Evolutionary conservation across 2,113 vertebrate species (phyloP).

Genomic region (Hyperoodon ampullatus): DNA sequence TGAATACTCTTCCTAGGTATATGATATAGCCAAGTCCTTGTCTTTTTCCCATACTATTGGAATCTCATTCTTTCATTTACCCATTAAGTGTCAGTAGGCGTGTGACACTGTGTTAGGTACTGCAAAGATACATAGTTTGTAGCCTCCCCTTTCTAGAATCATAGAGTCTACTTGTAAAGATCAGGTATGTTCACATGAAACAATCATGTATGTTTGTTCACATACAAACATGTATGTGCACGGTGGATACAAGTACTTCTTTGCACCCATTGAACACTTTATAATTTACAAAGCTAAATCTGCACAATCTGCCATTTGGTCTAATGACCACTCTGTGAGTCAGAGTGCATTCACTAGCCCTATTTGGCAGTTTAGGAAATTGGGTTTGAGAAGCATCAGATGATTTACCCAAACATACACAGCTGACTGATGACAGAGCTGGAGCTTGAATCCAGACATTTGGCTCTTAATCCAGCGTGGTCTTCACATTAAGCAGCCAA

Average conservation of each 20-base stretch:
- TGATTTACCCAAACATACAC: not conserved
- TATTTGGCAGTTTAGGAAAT: not conserved
- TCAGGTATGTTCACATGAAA: not conserved
- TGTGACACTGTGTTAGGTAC: not conserved
- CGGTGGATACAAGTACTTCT: not conserved
- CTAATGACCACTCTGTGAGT: not conserved
- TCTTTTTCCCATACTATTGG: not conserved
- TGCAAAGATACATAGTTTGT: not conserved
- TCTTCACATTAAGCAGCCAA: not conserved
- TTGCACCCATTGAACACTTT: not conserved
- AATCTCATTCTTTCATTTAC: not conserved
- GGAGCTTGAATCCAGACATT: not conserved
- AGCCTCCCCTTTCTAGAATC: not conserved
- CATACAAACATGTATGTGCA: not conserved
- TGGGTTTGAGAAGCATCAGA: not conserved
- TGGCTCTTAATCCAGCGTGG: not conserved
- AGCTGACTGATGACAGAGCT: not conserved
- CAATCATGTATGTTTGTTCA: not conserved
- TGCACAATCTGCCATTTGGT: not conserved
- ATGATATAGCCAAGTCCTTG: not conserved
- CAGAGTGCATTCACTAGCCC: not conserved
- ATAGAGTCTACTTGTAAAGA: not conserved
- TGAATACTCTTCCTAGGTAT: not conserved
- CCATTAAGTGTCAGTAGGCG: not conserved
- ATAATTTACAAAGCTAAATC: not conserved